Evolutionary conservation across 2,113 vertebrate genomes (phyloP).

Genomic region (Stercorarius parasiticus): DNA sequence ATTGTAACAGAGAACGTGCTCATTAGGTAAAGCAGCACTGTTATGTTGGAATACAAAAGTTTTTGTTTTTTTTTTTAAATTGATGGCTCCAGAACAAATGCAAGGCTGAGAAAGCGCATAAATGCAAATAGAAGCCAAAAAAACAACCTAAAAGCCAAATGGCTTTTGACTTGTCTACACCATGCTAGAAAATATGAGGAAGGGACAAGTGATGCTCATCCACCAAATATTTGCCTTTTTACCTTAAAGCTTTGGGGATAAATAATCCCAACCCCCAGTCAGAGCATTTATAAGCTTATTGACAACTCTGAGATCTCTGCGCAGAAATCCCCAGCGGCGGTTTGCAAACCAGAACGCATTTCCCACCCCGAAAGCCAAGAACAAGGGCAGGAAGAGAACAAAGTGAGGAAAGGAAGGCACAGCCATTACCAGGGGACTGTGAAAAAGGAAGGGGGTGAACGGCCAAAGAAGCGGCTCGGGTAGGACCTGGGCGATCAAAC

Average conservation of each 20-base stretch:
- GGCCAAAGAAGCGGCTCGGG: background rate
- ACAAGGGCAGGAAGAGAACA: background rate
- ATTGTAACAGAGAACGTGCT: background rate
- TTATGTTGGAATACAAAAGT: background rate
- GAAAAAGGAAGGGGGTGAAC: background rate
- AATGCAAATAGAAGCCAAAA: background rate
- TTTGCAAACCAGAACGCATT: background rate
- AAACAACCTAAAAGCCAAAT: background rate
- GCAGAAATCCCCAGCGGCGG: background rate
- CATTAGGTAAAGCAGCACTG: background rate
- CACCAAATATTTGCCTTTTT: background rate
- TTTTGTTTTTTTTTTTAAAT: background rate
- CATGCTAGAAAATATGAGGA: background rate
- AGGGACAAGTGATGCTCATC: background rate
- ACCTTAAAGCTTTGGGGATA: background rate
- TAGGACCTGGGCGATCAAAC: background rate
- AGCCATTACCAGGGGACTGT: too few species aligned
- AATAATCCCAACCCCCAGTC: too few species aligned
- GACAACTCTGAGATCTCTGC: background rate
- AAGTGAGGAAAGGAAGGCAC: background rate
- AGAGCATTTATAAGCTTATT: rapidly evolving
- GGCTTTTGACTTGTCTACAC: background rate
- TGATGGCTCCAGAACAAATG: background rate
- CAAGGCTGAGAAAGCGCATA: background rate
- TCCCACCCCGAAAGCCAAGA: background rate